Evolutionary conservation across 2,888 invertebrate genomes (phyloP).

Genomic region (Dendrolimus houi): DNA sequence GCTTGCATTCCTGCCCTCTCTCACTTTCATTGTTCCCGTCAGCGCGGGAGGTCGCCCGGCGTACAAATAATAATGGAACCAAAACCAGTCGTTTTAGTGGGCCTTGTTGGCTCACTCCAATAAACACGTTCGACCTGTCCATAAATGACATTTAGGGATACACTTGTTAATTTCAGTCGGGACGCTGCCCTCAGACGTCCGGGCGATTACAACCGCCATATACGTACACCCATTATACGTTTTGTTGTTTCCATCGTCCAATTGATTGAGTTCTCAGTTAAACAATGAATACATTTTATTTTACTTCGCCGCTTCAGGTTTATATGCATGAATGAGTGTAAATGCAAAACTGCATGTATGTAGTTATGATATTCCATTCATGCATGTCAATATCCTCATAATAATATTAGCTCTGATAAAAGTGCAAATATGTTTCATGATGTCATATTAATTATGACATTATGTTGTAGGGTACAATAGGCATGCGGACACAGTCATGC

Average conservation of each 20-base stretch:
- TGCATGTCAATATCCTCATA: no score
- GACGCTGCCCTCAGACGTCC: constrained; percentile 8
- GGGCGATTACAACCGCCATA: constrained; percentile 1
- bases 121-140: constrained; percentile 56
- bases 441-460: no score
- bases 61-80: constrained; percentile 62
- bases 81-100: constrained; percentile 58
- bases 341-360: no score
- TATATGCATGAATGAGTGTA: neutral
- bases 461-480: no score
- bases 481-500: no score
- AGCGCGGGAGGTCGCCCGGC: constrained; percentile 68
- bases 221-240: constrained; percentile 4
- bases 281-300: neutral
- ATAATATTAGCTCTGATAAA: no score
- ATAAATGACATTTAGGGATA: constrained; percentile 58
- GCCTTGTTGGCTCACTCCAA: constrained; percentile 52
- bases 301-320: constrained; percentile 1
- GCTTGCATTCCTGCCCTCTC: constrained; percentile 69
- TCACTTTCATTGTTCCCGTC: constrained; percentile 74
- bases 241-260: neutral
- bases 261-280: neutral
- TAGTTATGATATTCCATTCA: no score
- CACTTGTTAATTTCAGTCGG: constrained; percentile 35
- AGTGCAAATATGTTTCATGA: no score